phyloP scores from a whole-genome alignment of 2,113 vertebrate species.

The Puffinus mauretanicus region DNA sequence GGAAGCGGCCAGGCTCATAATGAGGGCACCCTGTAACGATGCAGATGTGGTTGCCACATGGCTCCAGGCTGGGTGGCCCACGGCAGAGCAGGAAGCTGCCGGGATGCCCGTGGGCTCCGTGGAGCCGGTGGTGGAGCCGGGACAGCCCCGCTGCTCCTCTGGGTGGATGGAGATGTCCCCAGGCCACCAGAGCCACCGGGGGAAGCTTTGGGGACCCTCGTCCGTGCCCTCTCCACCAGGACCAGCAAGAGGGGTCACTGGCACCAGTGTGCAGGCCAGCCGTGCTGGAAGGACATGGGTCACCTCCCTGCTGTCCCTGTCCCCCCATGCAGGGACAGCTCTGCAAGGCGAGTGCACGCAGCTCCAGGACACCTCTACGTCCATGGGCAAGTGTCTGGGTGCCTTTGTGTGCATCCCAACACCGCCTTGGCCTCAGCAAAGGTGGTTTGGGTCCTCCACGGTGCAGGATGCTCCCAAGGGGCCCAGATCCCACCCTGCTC shows the following conservation, averaged over 20 bases:
- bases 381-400: background rate
- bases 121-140: background rate
- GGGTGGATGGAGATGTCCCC: background rate
- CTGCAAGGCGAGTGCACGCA: background rate
- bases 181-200: background rate
- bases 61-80: background rate
- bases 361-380: background rate
- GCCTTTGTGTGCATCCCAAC: background rate
- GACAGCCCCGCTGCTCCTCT: background rate
- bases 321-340: background rate
- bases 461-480: background rate
- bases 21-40: background rate
- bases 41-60: background rate
- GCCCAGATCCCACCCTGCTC: background rate
- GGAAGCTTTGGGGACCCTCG: background rate
- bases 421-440: no score
- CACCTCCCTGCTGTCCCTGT: background rate
- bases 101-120: background rate
- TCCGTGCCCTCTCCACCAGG: background rate
- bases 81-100: background rate
- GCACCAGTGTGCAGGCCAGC: background rate
- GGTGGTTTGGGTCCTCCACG: background rate
- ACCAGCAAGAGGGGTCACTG: background rate
- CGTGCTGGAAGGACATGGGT: background rate
- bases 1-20: rapidly evolving